phyloP scores from a whole-genome alignment of 2,888 invertebrate genomes.

The Lissonota sp. region DNA sequence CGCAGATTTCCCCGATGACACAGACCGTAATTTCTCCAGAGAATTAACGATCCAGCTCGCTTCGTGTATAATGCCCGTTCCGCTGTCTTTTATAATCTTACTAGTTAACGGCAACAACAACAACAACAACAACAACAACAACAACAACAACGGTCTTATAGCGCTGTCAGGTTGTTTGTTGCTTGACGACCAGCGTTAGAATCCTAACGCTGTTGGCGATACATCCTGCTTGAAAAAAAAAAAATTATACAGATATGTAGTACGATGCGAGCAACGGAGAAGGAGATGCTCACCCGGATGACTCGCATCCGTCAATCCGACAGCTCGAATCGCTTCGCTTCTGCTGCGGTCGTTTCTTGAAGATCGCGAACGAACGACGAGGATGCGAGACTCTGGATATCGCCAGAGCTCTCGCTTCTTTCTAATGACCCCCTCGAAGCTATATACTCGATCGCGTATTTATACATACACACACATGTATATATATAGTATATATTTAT shows the following conservation, averaged over 20 bases:
- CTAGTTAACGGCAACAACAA: conserved; percentile 51
- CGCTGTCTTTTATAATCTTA: conserved; percentile 28
- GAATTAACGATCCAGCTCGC: conserved; percentile 37
- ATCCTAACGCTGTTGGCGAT: conserved; percentile 48
- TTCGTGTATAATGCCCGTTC: conserved; percentile 1
- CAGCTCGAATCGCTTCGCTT: conserved; percentile 62
- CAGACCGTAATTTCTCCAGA: conserved; percentile 21
- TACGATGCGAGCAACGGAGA: conserved; percentile 11
- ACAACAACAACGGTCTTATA: neutral
- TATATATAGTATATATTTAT: neutral
- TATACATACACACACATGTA: conserved; percentile 27
- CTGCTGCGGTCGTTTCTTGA: conserved; percentile 46
- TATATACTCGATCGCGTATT: conserved; percentile 55
- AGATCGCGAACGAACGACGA: conserved; percentile 56
- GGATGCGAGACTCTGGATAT: conserved; percentile 24
- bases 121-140: conserved; percentile 42
- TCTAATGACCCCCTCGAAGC: conserved; percentile 77
- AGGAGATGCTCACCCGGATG: conserved; percentile 56
- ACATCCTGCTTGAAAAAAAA: conserved; percentile 17
- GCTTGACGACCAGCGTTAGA: conserved; percentile 37
- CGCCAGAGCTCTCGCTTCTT: conserved; percentile 65
- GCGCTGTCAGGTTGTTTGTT: conserved; percentile 32
- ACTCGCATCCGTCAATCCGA: conserved; percentile 67
- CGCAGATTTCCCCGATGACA: conserved; percentile 6
- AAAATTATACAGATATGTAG: conserved; percentile 18